Conservation (phyloP, 2,797 vertebrate species). For the Dallia pectoralis region DNA sequence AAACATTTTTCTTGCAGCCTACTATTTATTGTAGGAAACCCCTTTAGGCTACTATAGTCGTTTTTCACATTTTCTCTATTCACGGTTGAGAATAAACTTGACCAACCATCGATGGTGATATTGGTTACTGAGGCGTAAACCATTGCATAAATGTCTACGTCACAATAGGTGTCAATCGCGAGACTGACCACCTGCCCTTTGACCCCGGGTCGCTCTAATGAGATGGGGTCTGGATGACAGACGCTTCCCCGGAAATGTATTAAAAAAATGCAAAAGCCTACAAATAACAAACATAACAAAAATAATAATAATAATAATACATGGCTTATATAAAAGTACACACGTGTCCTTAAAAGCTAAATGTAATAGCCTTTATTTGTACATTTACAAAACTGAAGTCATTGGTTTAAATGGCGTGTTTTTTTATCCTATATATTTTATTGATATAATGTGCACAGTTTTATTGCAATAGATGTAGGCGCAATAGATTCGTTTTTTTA, state of each 20-base stretch:
- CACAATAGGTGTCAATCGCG: slow-evolving; percentile 39
- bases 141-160: neutral
- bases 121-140: neutral
- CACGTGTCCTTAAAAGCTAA: too few species aligned
- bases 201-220: slow-evolving; percentile 49
- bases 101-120: neutral
- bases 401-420: neutral
- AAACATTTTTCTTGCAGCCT: neutral
- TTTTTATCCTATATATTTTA: neutral
- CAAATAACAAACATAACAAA: slow-evolving; percentile 32
- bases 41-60: neutral
- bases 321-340: neutral
- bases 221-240: slow-evolving; percentile 46
- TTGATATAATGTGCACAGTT: neutral
- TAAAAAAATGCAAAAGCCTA: slow-evolving; percentile 46
- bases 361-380: too few species aligned
- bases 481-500: neutral
- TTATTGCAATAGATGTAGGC: neutral
- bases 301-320: neutral
- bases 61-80: neutral
- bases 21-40: neutral
- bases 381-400: neutral
- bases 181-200: slow-evolving; percentile 66
- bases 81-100: neutral
- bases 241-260: slow-evolving; percentile 36